phyloP scores from a whole-genome alignment of 2,888 invertebrate species.

The Diarsia brunnea region DNA sequence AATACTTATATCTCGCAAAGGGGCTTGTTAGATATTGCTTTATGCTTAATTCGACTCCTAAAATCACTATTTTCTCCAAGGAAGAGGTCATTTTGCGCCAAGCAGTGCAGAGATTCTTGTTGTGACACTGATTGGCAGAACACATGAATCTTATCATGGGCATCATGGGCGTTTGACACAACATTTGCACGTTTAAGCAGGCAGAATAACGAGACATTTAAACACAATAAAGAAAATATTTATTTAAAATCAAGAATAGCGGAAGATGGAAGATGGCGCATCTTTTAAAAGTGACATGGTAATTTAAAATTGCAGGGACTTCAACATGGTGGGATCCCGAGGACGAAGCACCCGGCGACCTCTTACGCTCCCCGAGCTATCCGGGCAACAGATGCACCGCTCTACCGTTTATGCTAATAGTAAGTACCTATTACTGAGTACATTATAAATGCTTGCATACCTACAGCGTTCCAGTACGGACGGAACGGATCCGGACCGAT shows the following conservation, averaged over 20 bases:
- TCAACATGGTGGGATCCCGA: conserved; percentile 72
- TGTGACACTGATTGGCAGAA: neutral
- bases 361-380: conserved; percentile 84
- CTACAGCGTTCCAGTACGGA: no score
- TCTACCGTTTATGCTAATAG: conserved; percentile 86
- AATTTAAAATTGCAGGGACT: conserved; percentile 75
- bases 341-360: conserved; percentile 81
- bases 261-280: no score
- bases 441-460: neutral
- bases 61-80: neutral
- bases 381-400: conserved; percentile 82
- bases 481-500: no score
- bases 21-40: conserved; percentile 9
- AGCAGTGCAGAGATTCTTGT: neutral
- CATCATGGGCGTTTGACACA: neutral
- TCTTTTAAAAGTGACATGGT: neutral
- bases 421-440: conserved; percentile 69
- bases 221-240: neutral
- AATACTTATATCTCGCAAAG: neutral
- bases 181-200: neutral
- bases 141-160: neutral
- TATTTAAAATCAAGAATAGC: neutral
- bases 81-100: neutral
- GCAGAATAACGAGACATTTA: neutral
- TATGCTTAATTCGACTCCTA: neutral